These are phyloP conservation scores for Stenchaetothrips biformis DNA, from an alignment of 2,888 invertebrate genomes.

Conservation along the genomic window DNA sequence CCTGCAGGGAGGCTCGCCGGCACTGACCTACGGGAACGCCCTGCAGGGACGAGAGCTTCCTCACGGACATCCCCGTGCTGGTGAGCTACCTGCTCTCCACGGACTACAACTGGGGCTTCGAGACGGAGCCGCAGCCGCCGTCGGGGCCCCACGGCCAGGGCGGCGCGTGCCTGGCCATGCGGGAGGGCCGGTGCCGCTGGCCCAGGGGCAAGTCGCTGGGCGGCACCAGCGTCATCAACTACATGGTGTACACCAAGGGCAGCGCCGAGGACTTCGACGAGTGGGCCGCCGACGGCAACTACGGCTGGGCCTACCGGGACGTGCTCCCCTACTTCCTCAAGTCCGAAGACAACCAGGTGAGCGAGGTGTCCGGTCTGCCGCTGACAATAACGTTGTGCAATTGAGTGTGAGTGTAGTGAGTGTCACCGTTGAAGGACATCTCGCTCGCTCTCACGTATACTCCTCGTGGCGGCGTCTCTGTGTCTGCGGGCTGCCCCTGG, in stretches of 20 bases:
- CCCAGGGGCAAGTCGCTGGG: slow-evolving; percentile 50
- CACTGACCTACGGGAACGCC: too few relatives aligned
- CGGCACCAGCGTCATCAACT: slow-evolving; percentile 52
- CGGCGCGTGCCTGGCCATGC: slow-evolving; percentile 41
- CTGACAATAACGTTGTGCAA: too few relatives aligned
- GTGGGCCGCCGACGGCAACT: slow-evolving; percentile 49
- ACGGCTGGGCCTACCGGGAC: slow-evolving; percentile 47
- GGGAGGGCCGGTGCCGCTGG: slow-evolving; percentile 42
- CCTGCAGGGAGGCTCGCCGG: too few relatives aligned
- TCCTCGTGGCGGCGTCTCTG: too few relatives aligned
- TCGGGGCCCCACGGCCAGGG: slow-evolving; percentile 41
- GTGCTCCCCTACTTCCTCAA: slow-evolving; percentile 46
- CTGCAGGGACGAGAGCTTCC: slow-evolving; percentile 48
- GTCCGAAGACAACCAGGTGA: slow-evolving; percentile 41
- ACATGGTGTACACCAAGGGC: slow-evolving; percentile 54
- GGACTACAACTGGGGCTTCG: slow-evolving; percentile 46
- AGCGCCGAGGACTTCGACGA: slow-evolving; percentile 50
- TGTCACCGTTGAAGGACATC: too few relatives aligned
- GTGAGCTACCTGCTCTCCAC: slow-evolving; percentile 43
- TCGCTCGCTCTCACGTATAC: too few relatives aligned
- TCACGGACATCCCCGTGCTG: slow-evolving; percentile 49
- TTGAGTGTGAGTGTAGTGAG: too few relatives aligned
- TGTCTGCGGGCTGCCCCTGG: too few relatives aligned
- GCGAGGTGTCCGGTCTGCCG: too few relatives aligned
- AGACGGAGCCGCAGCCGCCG: slow-evolving; percentile 44